Evolutionary conservation across 1,140 invertebrate species (phyloP), one percentile per base, ranked within the genome.

Genomic region (Procambarus virginalis): DNA sequence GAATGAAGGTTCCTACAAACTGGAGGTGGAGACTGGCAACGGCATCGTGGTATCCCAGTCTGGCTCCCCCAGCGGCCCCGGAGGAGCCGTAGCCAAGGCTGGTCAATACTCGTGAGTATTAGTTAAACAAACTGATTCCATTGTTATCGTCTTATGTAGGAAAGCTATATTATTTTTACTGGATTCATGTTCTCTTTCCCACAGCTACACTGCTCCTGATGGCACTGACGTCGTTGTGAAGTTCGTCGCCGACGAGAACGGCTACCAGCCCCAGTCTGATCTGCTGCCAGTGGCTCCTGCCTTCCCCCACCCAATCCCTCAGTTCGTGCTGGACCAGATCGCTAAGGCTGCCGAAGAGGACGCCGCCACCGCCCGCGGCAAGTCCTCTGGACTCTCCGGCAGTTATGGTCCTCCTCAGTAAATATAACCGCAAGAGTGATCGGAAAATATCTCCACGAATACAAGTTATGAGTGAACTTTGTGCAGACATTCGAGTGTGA

Each of bases 11-110:
- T 46, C 58, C n/a, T 88, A 88, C 78, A 70, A 80, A 60, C 48
- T 88, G n/a, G 86, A 80, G 12, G 77, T 88, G 12, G 86, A 88
- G 79, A 88, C 86, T 12, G 78, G 79, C 2, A 88, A 88, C 68
- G 78, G 78, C 20, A 88, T 88, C 48, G 9, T 34, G 4, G 22
- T 88, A 58, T 81, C 86, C 20, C 86, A 88, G 79, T 88, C 86
- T 55, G 86, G 86, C 10, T 64, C 78, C 55, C 86, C 86, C 6
- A 49, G 8, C 4, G 76, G 75, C 6, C 46, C 76, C 8, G 55
- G 75, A 34, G 86, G 86, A 2, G 64, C 86, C 22, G 48, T 89
- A 48, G 70, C 34, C 64, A 89, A 82, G 79, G 70, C 64, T 82
- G 78, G 86, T 12, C 60, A 81, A 10, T 88, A 49, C 68, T 70